A percentile compares a stretch with the other conserved stretches of the same genome.
These are phyloP conservation scores for Agrochola litura DNA, from an alignment of 2,888 invertebrate species.

Conservation along the genomic window DNA sequence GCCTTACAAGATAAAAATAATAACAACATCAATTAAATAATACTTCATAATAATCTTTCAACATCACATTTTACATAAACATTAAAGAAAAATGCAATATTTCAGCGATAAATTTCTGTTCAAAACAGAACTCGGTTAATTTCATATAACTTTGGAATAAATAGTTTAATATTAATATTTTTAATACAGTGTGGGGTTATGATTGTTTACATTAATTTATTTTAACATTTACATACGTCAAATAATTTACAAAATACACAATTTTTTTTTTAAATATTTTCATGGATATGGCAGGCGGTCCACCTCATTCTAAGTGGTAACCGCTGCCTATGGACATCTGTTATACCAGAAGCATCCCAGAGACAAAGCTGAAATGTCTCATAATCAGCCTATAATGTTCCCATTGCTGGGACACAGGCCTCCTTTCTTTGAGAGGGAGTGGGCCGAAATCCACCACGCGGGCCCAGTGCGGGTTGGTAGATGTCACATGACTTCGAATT, in stretches of 20 bases:
- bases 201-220: slow-evolving; percentile 15
- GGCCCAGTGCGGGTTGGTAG: no score
- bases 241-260: slow-evolving; percentile 56
- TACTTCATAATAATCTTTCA: slow-evolving; percentile 47
- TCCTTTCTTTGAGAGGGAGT: no score
- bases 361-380: background rate
- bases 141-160: slow-evolving; percentile 53
- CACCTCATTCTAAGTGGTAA: background rate
- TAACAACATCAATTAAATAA: slow-evolving; percentile 60
- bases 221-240: slow-evolving; percentile 34
- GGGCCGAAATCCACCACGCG: no score
- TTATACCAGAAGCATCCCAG: background rate
- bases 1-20: slow-evolving; percentile 56
- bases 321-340: background rate
- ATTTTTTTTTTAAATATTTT: background rate
- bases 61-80: slow-evolving; percentile 44
- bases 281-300: background rate
- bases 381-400: no score
- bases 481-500: no score
- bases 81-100: slow-evolving; percentile 47
- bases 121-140: slow-evolving; percentile 29
- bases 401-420: no score
- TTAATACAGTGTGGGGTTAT: slow-evolving; percentile 53
- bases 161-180: slow-evolving; percentile 25
- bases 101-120: slow-evolving; percentile 20